Evolutionary conservation across 2,797 vertebrate genomes (phyloP).

Genomic region (Glyptemys insculpta): DNA sequence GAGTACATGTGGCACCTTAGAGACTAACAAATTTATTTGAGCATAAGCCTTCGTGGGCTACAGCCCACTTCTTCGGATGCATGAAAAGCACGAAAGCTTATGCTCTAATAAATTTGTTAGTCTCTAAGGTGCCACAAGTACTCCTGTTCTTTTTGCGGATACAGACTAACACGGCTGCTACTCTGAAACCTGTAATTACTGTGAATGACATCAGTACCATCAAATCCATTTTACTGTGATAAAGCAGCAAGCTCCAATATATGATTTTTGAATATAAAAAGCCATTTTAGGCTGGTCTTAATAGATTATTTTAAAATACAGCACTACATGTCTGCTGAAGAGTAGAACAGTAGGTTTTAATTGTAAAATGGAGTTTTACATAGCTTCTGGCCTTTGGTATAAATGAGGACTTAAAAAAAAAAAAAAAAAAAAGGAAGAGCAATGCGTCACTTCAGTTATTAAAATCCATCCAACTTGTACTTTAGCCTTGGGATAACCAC

Average conservation of each 20-base stretch:
- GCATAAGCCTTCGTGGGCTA: no score
- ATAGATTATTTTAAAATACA: slow-evolving; percentile 76
- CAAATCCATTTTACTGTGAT: neutral
- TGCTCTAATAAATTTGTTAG: no score
- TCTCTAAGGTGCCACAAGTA: no score
- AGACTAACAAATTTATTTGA: no score
- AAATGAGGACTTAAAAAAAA: slow-evolving; percentile 72
- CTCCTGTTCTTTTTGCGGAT: no score
- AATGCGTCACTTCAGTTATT: slow-evolving; percentile 77
- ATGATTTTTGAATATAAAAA: slow-evolving; percentile 66
- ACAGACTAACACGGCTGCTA: no score
- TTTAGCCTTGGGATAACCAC: slow-evolving; percentile 78
- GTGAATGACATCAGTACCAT: slow-evolving; percentile 45
- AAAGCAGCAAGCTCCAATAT: slow-evolving; percentile 64
- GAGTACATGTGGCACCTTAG: no score
- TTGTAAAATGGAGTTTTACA: slow-evolving; percentile 75
- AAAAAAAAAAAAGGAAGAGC: slow-evolving; percentile 41
- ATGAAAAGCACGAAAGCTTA: no score
- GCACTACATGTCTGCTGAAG: slow-evolving; percentile 55
- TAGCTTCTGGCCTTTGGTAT: slow-evolving; percentile 76
- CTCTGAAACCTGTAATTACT: neutral
- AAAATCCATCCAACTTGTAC: slow-evolving; percentile 81
- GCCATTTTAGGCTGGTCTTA: slow-evolving; percentile 61
- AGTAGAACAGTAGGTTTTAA: slow-evolving; percentile 73
- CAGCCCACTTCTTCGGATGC: no score